Conservation (phyloP, 1,140 invertebrate species). For the Arion vulgaris region DNA sequence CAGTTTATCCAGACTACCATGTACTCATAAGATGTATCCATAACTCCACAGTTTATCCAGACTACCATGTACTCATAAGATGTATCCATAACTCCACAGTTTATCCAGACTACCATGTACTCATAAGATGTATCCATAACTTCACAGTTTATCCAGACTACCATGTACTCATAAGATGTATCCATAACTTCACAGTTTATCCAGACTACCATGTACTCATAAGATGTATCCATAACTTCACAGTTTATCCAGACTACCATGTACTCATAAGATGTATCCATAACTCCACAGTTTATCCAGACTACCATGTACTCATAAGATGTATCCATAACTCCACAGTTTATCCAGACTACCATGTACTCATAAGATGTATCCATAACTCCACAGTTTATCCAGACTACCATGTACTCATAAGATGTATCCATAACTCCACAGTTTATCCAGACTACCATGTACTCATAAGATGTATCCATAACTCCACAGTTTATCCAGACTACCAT, state of each 20-base stretch:
- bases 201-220: constrained; percentile 69
- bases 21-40: constrained; percentile 58
- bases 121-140: constrained; percentile 52
- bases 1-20: constrained; percentile 70
- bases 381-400: constrained; percentile 67
- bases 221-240: constrained; percentile 42
- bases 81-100: constrained; percentile 53
- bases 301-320: constrained; percentile 68
- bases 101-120: constrained; percentile 69
- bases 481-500: constrained; percentile 70
- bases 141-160: constrained; percentile 67
- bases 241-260: constrained; percentile 70
- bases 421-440: constrained; percentile 62
- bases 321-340: constrained; percentile 53
- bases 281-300: constrained; percentile 67
- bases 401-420: constrained; percentile 64
- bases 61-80: constrained; percentile 68
- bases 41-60: constrained; percentile 67
- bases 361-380: constrained; percentile 52
- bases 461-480: constrained; percentile 42
- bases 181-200: constrained; percentile 62
- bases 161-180: constrained; percentile 64
- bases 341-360: constrained; percentile 69
- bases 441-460: constrained; percentile 69
- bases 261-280: constrained; percentile 58